Conservation (phyloP, 2,888 invertebrate species). For the Charanyca ferruginea region DNA sequence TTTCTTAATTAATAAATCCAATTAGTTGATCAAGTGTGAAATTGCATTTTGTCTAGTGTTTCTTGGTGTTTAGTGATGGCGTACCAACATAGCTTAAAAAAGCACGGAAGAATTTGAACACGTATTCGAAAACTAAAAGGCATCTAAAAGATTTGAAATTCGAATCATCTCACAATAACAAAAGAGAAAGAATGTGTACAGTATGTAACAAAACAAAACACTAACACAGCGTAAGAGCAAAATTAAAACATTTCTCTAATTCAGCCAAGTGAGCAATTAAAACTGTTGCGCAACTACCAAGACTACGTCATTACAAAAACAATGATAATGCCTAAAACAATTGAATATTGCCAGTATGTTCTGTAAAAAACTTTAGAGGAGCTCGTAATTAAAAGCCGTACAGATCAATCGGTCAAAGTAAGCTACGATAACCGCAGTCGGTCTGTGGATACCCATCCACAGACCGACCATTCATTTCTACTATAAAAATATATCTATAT, state of each 20-base stretch:
- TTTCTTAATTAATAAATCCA: not conserved
- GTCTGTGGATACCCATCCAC: too few species aligned
- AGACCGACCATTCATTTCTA: too few species aligned
- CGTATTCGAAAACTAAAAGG: not conserved
- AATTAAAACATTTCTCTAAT: constrained; percentile 32
- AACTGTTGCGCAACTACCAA: too few species aligned
- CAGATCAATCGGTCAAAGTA: too few species aligned
- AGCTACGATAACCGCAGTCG: too few species aligned
- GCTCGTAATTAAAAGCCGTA: too few species aligned
- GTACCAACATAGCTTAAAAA: not conserved
- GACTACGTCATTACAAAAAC: too few species aligned
- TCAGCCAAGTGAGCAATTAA: constrained; percentile 27
- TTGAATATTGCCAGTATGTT: too few species aligned
- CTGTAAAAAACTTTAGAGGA: too few species aligned
- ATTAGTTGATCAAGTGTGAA: not conserved
- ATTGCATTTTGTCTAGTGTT: not conserved
- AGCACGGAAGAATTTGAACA: not conserved
- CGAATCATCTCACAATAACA: not conserved
- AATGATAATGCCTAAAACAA: too few species aligned
- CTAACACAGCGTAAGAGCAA: not conserved
- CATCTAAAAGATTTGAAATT: not conserved
- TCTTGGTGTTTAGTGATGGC: not conserved
- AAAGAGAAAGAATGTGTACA: constrained; percentile 39
- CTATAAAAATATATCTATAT: too few species aligned
- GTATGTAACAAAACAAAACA: constrained; percentile 34